Conservation (phyloP, 2,797 vertebrate genomes). For the Danio choprae region DNA sequence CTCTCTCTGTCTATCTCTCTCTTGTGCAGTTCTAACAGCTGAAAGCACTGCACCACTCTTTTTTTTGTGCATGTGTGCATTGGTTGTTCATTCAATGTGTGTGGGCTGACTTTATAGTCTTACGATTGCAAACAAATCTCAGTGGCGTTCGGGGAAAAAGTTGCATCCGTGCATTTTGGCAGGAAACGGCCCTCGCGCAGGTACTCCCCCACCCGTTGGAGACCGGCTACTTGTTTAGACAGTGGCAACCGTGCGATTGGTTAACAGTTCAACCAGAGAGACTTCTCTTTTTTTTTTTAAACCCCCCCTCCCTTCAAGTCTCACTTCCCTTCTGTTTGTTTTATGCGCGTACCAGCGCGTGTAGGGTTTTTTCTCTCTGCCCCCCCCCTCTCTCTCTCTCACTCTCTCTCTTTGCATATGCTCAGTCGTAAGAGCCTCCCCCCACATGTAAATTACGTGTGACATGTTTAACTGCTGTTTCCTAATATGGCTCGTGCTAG, state of each 20-base stretch:
- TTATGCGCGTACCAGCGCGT: slow-evolving; percentile 61
- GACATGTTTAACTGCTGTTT: slow-evolving; percentile 84
- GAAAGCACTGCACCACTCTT: slow-evolving; percentile 33
- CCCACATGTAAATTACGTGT: slow-evolving; percentile 85
- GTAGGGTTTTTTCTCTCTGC: background rate
- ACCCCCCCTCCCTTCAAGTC: background rate
- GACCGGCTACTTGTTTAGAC: slow-evolving; percentile 54
- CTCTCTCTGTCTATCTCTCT: slow-evolving; percentile 60
- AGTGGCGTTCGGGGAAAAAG: background rate
- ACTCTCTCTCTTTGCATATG: slow-evolving; percentile 30
- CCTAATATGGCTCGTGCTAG: slow-evolving; percentile 89
- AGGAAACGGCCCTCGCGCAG: slow-evolving; percentile 9
- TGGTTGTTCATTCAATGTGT: slow-evolving; percentile 20
- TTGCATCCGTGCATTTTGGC: slow-evolving; percentile 39
- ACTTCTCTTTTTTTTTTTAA: slow-evolving; percentile 35
- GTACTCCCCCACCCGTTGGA: slow-evolving; percentile 9
- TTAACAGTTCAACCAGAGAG: slow-evolving; percentile 44
- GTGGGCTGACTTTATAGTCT: slow-evolving; percentile 56
- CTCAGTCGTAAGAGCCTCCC: slow-evolving; percentile 74
- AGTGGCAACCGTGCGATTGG: slow-evolving; percentile 40
- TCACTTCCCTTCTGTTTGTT: slow-evolving; percentile 31
- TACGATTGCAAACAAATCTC: slow-evolving; percentile 33
- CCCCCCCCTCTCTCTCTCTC: slow-evolving; percentile 9
- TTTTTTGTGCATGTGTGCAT: slow-evolving; percentile 5
- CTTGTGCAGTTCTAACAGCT: slow-evolving; percentile 70